Evolutionary conservation across 2,797 vertebrate species (phyloP), one percentile per base, ranked within the genome.

Genomic region (Tauraco hartlaubi): DNA sequence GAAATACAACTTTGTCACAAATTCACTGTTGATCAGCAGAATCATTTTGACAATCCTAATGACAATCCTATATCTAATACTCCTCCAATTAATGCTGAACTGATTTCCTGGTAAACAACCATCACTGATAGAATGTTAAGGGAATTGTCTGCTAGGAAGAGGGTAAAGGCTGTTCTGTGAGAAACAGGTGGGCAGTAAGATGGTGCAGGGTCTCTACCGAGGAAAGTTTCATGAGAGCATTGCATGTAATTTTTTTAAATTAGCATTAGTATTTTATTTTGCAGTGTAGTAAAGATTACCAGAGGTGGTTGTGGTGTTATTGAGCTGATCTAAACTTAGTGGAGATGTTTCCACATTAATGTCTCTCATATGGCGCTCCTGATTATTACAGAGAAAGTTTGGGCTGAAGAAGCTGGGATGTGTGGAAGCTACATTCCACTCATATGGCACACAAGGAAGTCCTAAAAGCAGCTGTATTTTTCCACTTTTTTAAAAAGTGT

Each of bases 371-470:
- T 25, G 49, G 23, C 0, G 0, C 21, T 71, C 49, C 52, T 31
- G 52, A 54, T 20, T 31, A 20, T 31, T 54, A 54, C 29, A 31
- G 52, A 31, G 29, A 31, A 54, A 31, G 29, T 31, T 15, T 39
- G 8, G 28, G 9, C n/a, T 58, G 43, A 66, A 6, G 5, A 43
- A 80, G 6, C 29, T 74, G 43, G 26, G 26, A 29, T 33, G 29
- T 0, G 0, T 29, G 26, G 41, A 52, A 83, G 20, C 11, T 51
- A 19, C 3, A 9, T 56, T 39, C 35, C 48, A 6, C 72, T 63
- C 37, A 72, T 43, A 66, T 15, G 28, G 23, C 44, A 56, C 21
- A 48, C 28, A 52, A 78, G 26, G 9, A 52, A 35, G 13, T 25
- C 41, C 54, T 20, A 12, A 67, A 72, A 67, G 2, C 5, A 76